Evolutionary conservation across 2,888 invertebrate genomes (phyloP), one percentile per base, ranked within the genome.

Genomic region (Stomorhina lunata): DNA sequence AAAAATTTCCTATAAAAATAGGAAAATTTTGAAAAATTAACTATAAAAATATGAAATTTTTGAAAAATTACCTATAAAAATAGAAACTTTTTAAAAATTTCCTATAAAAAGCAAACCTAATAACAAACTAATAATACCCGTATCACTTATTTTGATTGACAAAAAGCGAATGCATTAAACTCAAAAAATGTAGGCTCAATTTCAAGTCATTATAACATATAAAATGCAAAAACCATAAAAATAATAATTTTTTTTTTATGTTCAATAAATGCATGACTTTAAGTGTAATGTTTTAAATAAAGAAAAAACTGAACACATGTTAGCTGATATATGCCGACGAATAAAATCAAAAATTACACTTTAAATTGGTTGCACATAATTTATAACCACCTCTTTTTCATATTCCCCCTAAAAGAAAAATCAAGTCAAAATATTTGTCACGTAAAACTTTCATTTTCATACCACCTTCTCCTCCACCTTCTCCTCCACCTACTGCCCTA

Each of bases 361-460:
- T 37, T 27, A 75, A 57, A 75, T 75, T 77, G 40, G 43, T 77
- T 77, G 59, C 17, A 40, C 53, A 79, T 72, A 72, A 79, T 72
- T 71, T 79, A 48, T 57, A 79, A 55, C 55, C 48, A 78, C 63
- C 71, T 55, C 25, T 55, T 71, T 61, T 63, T 50, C 25, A n/a
- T n/a, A n/a, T 37, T 63, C 3, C 15, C 63, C 20, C n/a, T 40
- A 69, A n/a, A n/a, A n/a, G n/a, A n/a, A n/a, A n/a, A n/a, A n/a
- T n/a, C 69, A 63, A 45, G 40, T 27, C 55, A 25, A 78, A n/a
- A 69, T 66, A 59, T 75, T 78, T 75, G 75, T 75, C 82, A 82
- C 69, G 82, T 75, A 79, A 34, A 66, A 57, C 82, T 82, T 82
- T 82, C 79, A 78, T 79, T 82, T 82, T 78, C 61, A 63, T 65